Evolutionary conservation across 2,113 vertebrate species (phyloP), one percentile per base, ranked within the genome.

Genomic region (Zapus hudsonius): DNA sequence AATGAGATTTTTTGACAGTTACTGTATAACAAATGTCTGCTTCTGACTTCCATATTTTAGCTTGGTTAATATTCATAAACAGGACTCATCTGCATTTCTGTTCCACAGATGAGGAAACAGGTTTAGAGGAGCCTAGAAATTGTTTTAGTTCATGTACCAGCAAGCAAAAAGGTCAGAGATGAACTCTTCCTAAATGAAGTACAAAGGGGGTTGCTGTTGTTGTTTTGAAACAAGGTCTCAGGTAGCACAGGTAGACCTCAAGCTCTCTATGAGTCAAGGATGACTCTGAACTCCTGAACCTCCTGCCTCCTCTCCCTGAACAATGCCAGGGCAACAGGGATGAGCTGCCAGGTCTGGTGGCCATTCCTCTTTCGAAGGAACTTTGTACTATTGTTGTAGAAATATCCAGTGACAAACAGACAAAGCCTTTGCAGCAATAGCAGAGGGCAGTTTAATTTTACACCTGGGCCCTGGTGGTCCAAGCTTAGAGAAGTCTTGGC

Each of bases 61-160:
- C 47, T 85, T 92, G 15, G 15, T 74, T 66, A 64, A 44, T 29
- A 79, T 63, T 64, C 15, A 7, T 40, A 81, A 8, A 10, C n/a
- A 63, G 47, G 20, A 75, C 4, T 67, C 22, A 70, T 84, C 2
- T 81, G n/a, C 57, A n/a, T 79, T 80, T 52, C 7, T 52, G 52
- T 93, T 7, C 40, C 52, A 83, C 29, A 90, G 38, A 90, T 40
- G 55, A 74, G 55, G 47, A 96, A 64, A 72, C 63, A 84, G 70
- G 25, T 66, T 69, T n/a, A 33, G 16, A 55, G 19, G 38, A 70
- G 11, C 86, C 31, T 81, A 23, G 63, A 61, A 66, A 22, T 69
- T n/a, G 13, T 88, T 74, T 6, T 9, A 89, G 25, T 25, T 84
- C 55, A 38, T 27, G 2, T 38, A 44, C 33, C 52, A 52, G 31